Evolutionary conservation across 2,888 invertebrate genomes (phyloP), one percentile per base, ranked within the genome.

Genomic region (Microdon myrmicae): DNA sequence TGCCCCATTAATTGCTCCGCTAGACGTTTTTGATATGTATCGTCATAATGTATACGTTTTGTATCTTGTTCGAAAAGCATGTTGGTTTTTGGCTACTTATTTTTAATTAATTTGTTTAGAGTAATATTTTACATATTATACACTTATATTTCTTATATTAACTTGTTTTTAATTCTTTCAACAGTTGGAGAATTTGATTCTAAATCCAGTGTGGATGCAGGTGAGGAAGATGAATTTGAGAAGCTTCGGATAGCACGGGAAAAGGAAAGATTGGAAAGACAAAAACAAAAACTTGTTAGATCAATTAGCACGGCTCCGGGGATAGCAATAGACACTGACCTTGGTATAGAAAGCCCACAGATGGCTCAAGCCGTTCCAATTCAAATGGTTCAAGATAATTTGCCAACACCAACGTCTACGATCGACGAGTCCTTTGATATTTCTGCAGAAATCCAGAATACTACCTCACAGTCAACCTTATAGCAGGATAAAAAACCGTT

Each of bases 161-260:
- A 8, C n/a, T n/a, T 34, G 2, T 7, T 19, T 49, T 34, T 17
- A 10, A 10, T 23, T n/a, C n/a, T 43, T 9, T 14, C 12, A 26
- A 22, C 17, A 78, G 77, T 78, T 51, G 78, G 75, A 56, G 76
- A 78, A 31, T 56, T 73, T 60, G 78, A 79, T 23, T 51, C 71
- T 14, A 73, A 69, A 37, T 69, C 74, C 1, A 73, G 74, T 4
- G 64, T 20, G 26, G 77, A 76, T 67, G 55, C 71, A 12, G 79
- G 77, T 20, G 78, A 77, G 6, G 82, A 84, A 48, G 89, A 90
- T 71, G 90, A 90, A 67, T 90, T 90, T 71, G 84, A 86, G 32
- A 86, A 86, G 53, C 78, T 92, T 35, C 87, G 87, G 71, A 83
- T 83, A 31, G 82, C 85, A 45, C 83, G 90, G 2, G 87, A 89